Evolutionary conservation across 2,888 invertebrate genomes (phyloP), one percentile per base, ranked within the genome.

Genomic region (Reticulitermes lucifugus): DNA sequence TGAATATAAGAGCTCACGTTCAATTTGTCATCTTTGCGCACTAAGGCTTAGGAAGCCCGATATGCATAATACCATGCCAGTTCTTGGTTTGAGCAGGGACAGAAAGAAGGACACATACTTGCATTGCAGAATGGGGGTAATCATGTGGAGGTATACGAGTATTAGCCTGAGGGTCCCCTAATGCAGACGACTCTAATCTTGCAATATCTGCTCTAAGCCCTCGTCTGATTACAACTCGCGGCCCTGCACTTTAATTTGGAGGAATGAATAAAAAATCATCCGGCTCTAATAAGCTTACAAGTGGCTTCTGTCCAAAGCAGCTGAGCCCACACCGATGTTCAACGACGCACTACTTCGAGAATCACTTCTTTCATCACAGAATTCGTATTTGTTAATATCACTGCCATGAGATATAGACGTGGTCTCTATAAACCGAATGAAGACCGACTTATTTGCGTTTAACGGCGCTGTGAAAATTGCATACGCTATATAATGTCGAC

Each of bases 211-310:
- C 60, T 22, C 25, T 25, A 65, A 65, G n/a, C 65, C 65, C 25
- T 10, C 25, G 65, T 65, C 25, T 65, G 25, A n/a, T 65, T 65
- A 25, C n/a, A n/a, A 25, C 25, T 65, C 7, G 65, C 6, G 65
- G 65, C n/a, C 65, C n/a, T 25, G 60, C 65, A 65, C 65, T 65
- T 25, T 65, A 65, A 65, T 60, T 60, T 60, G 60, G 18, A 65
- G 65, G n/a, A 65, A 65, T 65, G n/a, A 65, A 65, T 65, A 65
- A 65, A 65, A 65, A 25, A 14, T 7, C 9, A 4, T 5, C 65
- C 2, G n/a, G 25, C 12, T 65, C 25, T 65, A 65, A 65, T 65
- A 65, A 65, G 65, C 65, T 25, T 65, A 7, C 25, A 25, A 65
- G 55, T 18, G n/a, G 25, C 25, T 25, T 25, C 25, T 65, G 25